phyloP scores from a whole-genome alignment of 2,888 invertebrate species.

The Eucera pruinosa region DNA sequence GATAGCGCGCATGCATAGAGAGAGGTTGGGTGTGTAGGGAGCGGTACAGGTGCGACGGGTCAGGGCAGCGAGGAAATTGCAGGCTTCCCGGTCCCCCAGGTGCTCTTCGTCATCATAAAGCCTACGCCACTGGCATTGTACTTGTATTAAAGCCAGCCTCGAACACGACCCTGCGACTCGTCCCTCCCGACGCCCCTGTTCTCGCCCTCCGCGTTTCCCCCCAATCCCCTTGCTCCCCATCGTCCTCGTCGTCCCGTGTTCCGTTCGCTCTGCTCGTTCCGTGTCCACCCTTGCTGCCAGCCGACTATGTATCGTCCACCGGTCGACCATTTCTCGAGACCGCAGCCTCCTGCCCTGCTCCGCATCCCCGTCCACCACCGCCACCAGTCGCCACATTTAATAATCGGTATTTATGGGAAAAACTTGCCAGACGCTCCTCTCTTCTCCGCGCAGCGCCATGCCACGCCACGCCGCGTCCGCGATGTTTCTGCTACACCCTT shows the following conservation, averaged over 20 bases:
- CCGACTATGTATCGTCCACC: constrained; percentile 37
- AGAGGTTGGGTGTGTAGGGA: constrained; percentile 22
- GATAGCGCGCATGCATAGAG: constrained; percentile 9
- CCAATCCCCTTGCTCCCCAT: constrained; percentile 10
- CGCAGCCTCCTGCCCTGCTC: constrained; percentile 43
- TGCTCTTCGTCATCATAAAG: constrained; percentile 84
- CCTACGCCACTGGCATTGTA: constrained; percentile 81
- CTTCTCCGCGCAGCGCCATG: too few species aligned
- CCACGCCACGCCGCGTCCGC: constrained; percentile 29
- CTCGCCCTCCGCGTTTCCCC: constrained; percentile 40
- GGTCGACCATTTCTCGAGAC: constrained; percentile 63
- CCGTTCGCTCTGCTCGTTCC: constrained; percentile 23
- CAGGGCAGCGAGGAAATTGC: constrained; percentile 81
- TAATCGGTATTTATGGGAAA: constrained; percentile 83
- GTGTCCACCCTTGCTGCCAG: constrained; percentile 27
- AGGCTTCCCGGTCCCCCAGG: constrained; percentile 81
- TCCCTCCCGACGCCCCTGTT: constrained; percentile 34
- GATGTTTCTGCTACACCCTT: constrained; percentile 20
- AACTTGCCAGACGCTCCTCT: constrained; percentile 75
- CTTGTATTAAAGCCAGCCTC: constrained; percentile 81
- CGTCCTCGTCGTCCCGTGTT: constrained; percentile 17
- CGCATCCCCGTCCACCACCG: constrained; percentile 44
- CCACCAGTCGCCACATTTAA: constrained; percentile 71
- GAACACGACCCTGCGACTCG: constrained; percentile 73
- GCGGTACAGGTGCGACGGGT: constrained; percentile 79